Percentiles rank a stretch among this genome's conserved stretches.
Evolutionary conservation across 35 echinoderm and acorn worm genomes (phyloP).

Genomic region (Anneissia japonica): DNA sequence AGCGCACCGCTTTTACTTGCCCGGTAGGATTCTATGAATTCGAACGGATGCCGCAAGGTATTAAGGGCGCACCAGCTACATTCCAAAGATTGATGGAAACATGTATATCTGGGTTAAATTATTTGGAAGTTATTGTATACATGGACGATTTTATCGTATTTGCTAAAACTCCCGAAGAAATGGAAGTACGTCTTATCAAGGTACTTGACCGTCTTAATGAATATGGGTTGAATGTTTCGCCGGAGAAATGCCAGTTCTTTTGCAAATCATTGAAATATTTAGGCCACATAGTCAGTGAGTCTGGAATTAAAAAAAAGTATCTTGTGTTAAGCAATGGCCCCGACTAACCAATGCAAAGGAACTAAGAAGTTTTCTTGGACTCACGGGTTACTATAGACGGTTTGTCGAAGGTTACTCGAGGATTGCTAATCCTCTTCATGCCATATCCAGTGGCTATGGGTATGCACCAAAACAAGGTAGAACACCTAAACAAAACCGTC

Average conservation of each 20-base stretch:
- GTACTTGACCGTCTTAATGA: constrained; percentile 28
- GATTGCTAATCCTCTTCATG: too few species aligned
- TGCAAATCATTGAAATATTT: constrained; percentile 49
- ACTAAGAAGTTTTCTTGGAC: too few species aligned
- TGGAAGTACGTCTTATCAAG: too few species aligned
- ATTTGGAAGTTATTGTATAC: constrained; percentile 46
- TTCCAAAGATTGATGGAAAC: constrained; percentile 65
- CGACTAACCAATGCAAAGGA: too few species aligned
- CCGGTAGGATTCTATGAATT: constrained; percentile 67
- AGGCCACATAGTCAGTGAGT: constrained; percentile 41
- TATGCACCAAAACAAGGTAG: too few species aligned
- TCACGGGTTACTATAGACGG: neutral
- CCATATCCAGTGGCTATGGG: too few species aligned
- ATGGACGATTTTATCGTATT: constrained; percentile 55
- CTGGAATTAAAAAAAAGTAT: constrained; percentile 6
- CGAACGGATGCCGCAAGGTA: constrained; percentile 41
- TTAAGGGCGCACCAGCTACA: constrained; percentile 62
- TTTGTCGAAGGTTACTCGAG: neutral
- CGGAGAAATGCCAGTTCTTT: constrained; percentile 45
- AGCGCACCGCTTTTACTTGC: constrained; percentile 72
- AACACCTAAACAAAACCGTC: too few species aligned
- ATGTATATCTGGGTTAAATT: constrained; percentile 55
- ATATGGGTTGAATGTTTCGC: constrained; percentile 40
- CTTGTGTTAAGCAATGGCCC: too few species aligned
- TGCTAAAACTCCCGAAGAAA: constrained; percentile 15